phyloP scores from a whole-genome alignment of 2,113 vertebrate species.

The Elanoides forficatus region DNA sequence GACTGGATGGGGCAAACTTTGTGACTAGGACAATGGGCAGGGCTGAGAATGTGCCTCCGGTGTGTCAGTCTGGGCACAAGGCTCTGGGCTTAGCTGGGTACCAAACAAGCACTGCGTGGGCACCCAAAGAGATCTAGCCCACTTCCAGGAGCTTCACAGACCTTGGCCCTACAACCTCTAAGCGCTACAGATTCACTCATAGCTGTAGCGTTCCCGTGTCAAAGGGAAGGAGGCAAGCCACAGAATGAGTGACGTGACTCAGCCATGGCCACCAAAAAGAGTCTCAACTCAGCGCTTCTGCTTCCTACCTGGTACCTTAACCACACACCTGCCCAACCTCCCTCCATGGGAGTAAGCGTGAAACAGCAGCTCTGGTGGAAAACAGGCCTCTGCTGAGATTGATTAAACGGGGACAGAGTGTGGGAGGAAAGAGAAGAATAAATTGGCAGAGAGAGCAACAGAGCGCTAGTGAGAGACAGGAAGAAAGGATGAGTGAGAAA shows the following conservation, averaged over 20 bases:
- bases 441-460: slow-evolving; percentile 45
- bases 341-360: neutral
- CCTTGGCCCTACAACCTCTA: neutral
- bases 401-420: slow-evolving; percentile 52
- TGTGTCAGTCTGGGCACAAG: neutral
- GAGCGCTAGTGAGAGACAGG: slow-evolving; percentile 41
- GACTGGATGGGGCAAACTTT: neutral
- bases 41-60: neutral
- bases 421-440: slow-evolving; percentile 51
- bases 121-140: neutral
- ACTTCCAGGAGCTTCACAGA: neutral
- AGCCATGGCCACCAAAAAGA: neutral
- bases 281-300: neutral
- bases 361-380: slow-evolving; percentile 16
- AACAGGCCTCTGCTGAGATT: slow-evolving; percentile 36
- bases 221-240: neutral
- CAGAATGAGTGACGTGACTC: rapidly evolving
- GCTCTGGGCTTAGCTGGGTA: neutral
- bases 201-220: rapidly evolving
- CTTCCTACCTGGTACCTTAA: neutral
- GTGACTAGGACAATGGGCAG: neutral
- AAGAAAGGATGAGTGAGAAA: slow-evolving; percentile 43
- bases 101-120: neutral
- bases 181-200: neutral
- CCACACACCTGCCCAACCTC: neutral